Evolutionary conservation across 2,888 invertebrate genomes (phyloP).

Genomic region (Eupithecia inturbata): DNA sequence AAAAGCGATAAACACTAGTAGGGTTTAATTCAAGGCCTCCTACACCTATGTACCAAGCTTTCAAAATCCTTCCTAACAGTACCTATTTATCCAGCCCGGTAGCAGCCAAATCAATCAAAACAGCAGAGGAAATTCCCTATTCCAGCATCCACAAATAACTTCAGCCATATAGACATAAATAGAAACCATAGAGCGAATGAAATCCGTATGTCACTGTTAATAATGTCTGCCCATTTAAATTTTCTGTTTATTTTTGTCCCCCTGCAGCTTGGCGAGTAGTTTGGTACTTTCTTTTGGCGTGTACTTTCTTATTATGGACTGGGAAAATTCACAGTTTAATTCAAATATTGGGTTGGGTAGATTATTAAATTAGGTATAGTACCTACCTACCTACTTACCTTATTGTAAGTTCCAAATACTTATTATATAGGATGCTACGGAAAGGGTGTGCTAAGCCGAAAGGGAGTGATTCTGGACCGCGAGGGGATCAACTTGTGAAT

Average conservation of each 20-base stretch:
- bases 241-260: slow-evolving; percentile 77
- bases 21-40: no score
- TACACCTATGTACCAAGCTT: no score
- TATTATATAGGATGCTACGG: no score
- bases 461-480: no score
- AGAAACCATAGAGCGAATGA: slow-evolving; percentile 68
- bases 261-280: slow-evolving; percentile 55
- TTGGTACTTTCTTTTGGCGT: not conserved
- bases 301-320: slow-evolving; percentile 58
- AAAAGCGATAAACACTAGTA: no score
- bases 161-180: slow-evolving; percentile 14
- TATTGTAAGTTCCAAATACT: no score
- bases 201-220: slow-evolving; percentile 69
- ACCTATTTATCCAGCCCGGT: not conserved
- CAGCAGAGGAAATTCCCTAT: slow-evolving; percentile 3
- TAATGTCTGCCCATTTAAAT: slow-evolving; percentile 73
- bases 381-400: no score
- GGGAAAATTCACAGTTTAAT: not conserved
- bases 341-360: not conserved
- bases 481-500: no score
- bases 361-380: not conserved
- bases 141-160: slow-evolving; percentile 9
- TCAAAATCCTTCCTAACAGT: not conserved
- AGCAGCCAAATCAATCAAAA: not conserved
- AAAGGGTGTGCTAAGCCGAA: no score